These are phyloP conservation scores for Tadarida brasiliensis DNA, from an alignment of 2,797 vertebrate genomes.

Conservation along the genomic window DNA sequence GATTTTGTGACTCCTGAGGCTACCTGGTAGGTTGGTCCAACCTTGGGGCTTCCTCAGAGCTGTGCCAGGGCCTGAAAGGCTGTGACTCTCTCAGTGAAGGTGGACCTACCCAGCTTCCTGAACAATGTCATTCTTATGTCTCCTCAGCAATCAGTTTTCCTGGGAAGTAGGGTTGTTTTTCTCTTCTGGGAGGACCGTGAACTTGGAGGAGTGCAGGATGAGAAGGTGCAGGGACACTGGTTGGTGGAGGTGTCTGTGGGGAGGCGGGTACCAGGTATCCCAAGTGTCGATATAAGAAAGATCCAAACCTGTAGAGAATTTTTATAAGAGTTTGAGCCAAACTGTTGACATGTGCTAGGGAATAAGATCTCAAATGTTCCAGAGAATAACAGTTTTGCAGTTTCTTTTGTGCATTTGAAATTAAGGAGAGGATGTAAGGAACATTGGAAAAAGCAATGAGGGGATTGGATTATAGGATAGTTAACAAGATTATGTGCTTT, in stretches of 20 bases:
- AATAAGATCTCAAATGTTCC: background rate
- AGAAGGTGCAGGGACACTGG: background rate
- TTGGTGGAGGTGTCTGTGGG: background rate
- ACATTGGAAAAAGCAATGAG: background rate
- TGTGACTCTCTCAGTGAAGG: background rate
- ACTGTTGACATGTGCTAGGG: background rate
- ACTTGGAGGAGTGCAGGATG: background rate
- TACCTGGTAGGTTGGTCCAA: background rate
- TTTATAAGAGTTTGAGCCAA: background rate
- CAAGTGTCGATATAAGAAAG: background rate
- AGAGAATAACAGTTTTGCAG: background rate
- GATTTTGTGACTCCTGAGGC: background rate
- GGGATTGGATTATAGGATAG: background rate
- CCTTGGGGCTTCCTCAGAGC: background rate
- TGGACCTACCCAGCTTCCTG: background rate
- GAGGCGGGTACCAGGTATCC: background rate
- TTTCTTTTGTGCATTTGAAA: background rate
- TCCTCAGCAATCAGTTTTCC: background rate
- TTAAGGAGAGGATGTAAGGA: background rate
- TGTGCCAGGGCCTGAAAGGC: background rate
- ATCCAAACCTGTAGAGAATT: background rate
- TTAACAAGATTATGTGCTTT: background rate
- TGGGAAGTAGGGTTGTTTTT: background rate
- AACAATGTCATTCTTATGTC: background rate
- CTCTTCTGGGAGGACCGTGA: conserved; percentile 1